A percentile compares a stretch with the other conserved stretches of the same genome.
Evolutionary conservation across 2,888 invertebrate genomes (phyloP).

Genomic region (Amiota communis): DNA sequence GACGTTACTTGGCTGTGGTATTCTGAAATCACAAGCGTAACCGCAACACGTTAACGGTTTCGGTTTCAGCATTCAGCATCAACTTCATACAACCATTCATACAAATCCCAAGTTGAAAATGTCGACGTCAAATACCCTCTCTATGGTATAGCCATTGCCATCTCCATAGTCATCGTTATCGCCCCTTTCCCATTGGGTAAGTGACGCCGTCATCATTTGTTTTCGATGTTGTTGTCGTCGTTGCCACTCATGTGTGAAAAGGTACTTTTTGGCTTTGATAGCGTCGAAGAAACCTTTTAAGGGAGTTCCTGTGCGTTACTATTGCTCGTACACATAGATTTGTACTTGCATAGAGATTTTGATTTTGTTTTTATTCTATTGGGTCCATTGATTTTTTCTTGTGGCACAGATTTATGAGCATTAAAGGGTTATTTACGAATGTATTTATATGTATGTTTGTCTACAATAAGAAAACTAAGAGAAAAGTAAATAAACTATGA

Average conservation of each 20-base stretch:
- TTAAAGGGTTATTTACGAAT: slow-evolving; percentile 20
- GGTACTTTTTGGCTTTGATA: slow-evolving; percentile 56
- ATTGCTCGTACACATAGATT: not conserved
- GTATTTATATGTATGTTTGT: too few species aligned
- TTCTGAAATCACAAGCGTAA: slow-evolving; percentile 55
- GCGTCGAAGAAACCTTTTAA: slow-evolving; percentile 31
- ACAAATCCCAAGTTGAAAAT: slow-evolving; percentile 33
- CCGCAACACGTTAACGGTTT: slow-evolving; percentile 68
- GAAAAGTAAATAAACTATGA: too few species aligned
- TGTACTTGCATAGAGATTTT: not conserved
- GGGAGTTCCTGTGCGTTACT: slow-evolving; percentile 21
- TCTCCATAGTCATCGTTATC: not conserved
- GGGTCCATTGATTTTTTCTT: not conserved
- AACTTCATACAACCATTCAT: slow-evolving; percentile 1
- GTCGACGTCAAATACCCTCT: slow-evolving; percentile 28
- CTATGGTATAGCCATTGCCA: slow-evolving; percentile 32
- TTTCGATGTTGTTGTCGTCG: slow-evolving; percentile 8
- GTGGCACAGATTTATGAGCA: not conserved
- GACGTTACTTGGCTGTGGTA: not conserved
- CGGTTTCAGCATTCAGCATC: slow-evolving; percentile 51
- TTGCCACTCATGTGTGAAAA: slow-evolving; percentile 63
- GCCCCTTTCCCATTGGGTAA: not conserved
- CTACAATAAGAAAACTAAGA: too few species aligned
- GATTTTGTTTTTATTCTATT: not conserved
- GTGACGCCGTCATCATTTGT: slow-evolving; percentile 8